Base-by-base conservation (phyloP, 1,140 invertebrate genomes). In the Orius laevigatus region DNA sequence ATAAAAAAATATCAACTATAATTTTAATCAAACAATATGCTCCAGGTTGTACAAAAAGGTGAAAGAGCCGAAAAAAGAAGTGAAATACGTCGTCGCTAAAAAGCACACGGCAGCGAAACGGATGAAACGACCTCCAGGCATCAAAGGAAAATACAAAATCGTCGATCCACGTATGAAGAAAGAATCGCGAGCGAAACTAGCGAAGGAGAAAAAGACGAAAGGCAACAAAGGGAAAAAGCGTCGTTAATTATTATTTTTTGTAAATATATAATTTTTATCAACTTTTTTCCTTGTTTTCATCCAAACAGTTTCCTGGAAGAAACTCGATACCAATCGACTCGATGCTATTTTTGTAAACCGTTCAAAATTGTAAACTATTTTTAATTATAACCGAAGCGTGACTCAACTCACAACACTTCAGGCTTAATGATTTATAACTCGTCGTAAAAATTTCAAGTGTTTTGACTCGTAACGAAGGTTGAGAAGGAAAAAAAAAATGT, bases 121-220 rank as follows among this genome's bases (percentile, higher is more conserved):
- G 44, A 74, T 80, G 19, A 66, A 71, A 32, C 68, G 90, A 56
- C 94, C 94, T 1, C 63, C 75, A 1, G 90, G 91, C 15, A 78
- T 94, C 0, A 90, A 91, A 66, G 93, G 94, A 48, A 81, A 71
- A 10, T 98, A 85, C 63, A 94, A 85, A 63, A 76, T 98, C 2
- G 95, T 98, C 0, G 94, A 98, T 75, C 77, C 79, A 4, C 70
- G 94, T 50, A 81, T 98, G 80, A 98, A 98, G 65, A 97, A 97
- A 66, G 95, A 98, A 64, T 53, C 51, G 15, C 39, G 59, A 33
- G 57, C 55, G 10, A 47, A 48, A 34, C 45, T 49, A 25, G 32
- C 34, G 8, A 54, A 45, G 35, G 55, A 46, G 6, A 53, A 52
- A n/a, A 51, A 44, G 12, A 48, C 51, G 19, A 51, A 53, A 20